These are phyloP conservation scores for Oreochromis grahami DNA, from an alignment of 2,797 vertebrate genomes.

Conservation along the genomic window DNA sequence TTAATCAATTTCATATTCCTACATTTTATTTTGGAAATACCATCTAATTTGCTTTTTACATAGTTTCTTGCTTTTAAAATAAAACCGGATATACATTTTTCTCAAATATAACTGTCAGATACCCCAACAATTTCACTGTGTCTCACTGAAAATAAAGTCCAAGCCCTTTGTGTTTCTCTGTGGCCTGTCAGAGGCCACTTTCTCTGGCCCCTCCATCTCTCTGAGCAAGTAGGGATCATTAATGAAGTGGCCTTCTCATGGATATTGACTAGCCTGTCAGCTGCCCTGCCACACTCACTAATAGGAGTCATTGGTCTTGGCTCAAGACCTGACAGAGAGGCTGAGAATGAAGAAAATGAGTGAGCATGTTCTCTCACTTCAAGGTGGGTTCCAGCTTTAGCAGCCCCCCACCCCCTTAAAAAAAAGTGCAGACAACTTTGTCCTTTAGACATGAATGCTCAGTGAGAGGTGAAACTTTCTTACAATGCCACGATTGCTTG, in stretches of 20 bases:
- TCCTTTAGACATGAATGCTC: background rate
- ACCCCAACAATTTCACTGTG: constrained; percentile 1
- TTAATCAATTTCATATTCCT: background rate
- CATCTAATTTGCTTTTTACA: background rate
- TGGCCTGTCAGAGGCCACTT: constrained; percentile 85
- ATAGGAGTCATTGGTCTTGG: constrained; percentile 98
- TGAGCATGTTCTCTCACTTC: constrained; percentile 25
- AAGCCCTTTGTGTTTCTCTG: constrained; percentile 15
- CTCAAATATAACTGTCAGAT: background rate
- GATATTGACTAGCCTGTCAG: constrained; percentile 99
- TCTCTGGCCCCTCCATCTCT: constrained; percentile 87
- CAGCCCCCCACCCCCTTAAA: background rate
- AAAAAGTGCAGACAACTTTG: background rate
- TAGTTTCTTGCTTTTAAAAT: background rate
- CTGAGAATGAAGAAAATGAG: constrained; percentile 44
- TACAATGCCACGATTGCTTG: background rate
- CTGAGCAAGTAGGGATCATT: constrained; percentile 89
- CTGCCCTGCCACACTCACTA: constrained; percentile 93
- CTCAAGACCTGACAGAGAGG: constrained; percentile 60
- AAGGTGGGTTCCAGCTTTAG: constrained; percentile 25
- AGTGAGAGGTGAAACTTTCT: constrained; percentile 6
- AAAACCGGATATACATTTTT: background rate
- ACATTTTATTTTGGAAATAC: background rate
- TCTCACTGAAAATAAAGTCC: constrained; percentile 32
- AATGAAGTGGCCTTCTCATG: constrained; percentile 99